Conservation (phyloP, 2,113 vertebrate genomes). For the Hystrix brachyura region DNA sequence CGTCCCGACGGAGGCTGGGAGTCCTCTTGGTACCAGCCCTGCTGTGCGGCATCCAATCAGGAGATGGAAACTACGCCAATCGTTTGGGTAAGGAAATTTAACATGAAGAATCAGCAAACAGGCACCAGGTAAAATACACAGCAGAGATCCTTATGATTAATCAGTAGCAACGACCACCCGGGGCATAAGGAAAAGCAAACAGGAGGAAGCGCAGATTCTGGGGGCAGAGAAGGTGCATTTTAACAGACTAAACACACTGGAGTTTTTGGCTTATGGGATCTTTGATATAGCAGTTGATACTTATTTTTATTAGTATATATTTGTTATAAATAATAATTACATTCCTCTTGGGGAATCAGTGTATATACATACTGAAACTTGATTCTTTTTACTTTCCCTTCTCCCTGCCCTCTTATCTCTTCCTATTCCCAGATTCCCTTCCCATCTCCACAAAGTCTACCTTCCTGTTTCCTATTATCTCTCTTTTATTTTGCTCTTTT, state of each 20-base stretch:
- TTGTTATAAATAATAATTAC: background rate
- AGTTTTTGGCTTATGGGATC: background rate
- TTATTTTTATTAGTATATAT: background rate
- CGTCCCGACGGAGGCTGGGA: background rate
- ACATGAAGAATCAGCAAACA: background rate
- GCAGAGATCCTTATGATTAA: background rate
- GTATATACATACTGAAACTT: background rate
- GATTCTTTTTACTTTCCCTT: background rate
- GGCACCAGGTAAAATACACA: background rate
- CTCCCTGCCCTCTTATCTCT: background rate
- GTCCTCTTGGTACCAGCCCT: background rate
- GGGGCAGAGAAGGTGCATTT: background rate
- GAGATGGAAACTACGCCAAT: background rate
- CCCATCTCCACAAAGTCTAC: background rate
- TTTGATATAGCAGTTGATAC: background rate
- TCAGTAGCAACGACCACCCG: background rate
- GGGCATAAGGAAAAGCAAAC: background rate
- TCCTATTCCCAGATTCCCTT: background rate
- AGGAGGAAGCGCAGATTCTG: background rate
- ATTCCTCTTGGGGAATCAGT: background rate
- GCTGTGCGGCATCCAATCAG: background rate
- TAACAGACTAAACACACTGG: background rate
- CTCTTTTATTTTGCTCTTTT: background rate
- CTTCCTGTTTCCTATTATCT: background rate
- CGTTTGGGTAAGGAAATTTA: constrained; percentile 14